A percentile compares a stretch with the other conserved stretches of the same genome.
These are phyloP conservation scores for Calonectris borealis DNA, from an alignment of 2,113 vertebrate species.

Conservation along the genomic window DNA sequence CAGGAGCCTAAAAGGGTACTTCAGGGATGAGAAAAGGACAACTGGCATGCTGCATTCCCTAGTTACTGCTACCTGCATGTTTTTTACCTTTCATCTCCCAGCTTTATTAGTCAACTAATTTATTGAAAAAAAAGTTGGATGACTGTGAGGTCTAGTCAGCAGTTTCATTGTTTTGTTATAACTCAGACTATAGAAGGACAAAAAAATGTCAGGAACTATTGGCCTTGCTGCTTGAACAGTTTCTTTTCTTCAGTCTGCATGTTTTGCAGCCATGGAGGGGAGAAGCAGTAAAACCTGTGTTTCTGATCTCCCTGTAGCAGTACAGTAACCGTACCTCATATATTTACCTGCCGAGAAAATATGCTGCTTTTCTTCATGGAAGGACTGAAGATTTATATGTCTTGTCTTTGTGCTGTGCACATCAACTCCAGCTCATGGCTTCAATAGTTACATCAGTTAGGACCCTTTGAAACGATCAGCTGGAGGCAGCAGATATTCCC, in stretches of 20 bases:
- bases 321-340: neutral
- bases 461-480: slow-evolving; percentile 29
- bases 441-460: slow-evolving; percentile 5
- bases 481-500: slow-evolving; percentile 41
- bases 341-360: slow-evolving; percentile 35
- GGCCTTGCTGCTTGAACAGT: neutral
- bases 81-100: neutral
- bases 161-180: neutral
- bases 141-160: neutral
- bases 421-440: slow-evolving; percentile 17
- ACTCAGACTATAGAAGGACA: neutral
- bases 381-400: slow-evolving; percentile 31
- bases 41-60: neutral
- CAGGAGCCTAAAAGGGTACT: neutral
- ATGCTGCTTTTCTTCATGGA: neutral
- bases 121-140: neutral
- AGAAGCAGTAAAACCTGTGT: neutral
- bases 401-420: slow-evolving; percentile 11
- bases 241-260: neutral
- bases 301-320: slow-evolving; percentile 2
- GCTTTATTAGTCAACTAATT: neutral
- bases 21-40: neutral
- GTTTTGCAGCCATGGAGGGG: neutral
- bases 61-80: neutral
- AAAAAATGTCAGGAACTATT: neutral